phyloP scores from a whole-genome alignment of 2,888 invertebrate genomes.

The Coelopa pilipes region DNA sequence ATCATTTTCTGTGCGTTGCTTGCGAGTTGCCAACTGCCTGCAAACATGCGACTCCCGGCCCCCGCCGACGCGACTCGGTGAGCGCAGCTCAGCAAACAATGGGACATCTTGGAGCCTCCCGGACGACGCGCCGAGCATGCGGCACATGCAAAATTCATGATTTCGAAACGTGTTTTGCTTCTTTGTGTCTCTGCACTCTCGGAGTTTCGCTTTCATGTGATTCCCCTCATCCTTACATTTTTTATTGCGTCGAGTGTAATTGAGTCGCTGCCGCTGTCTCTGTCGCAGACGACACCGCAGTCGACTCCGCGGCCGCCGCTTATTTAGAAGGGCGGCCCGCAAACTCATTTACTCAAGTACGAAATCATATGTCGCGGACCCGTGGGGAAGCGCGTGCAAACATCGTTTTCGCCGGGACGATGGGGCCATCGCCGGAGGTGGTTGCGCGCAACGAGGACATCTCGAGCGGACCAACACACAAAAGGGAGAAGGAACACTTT shows the following conservation, averaged over 20 bases:
- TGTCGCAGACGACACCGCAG: too few relatives aligned
- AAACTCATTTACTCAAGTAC: constrained; percentile 35
- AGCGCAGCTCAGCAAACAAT: background rate
- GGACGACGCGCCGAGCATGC: background rate
- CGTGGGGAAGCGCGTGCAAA: constrained; percentile 1
- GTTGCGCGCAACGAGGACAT: too few relatives aligned
- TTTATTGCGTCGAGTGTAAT: constrained; percentile 29
- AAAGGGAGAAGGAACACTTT: too few relatives aligned
- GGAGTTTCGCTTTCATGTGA: background rate
- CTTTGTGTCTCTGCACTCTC: background rate
- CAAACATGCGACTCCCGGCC: constrained; percentile 2
- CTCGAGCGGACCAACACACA: too few relatives aligned
- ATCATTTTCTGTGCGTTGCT: constrained; percentile 23
- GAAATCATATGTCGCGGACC: constrained; percentile 32
- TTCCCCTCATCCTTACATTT: constrained; percentile 8
- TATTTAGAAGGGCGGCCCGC: constrained; percentile 28
- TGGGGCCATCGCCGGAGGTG: too few relatives aligned
- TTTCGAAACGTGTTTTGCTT: constrained; percentile 16
- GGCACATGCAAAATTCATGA: constrained; percentile 32
- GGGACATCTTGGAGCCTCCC: constrained; percentile 8
- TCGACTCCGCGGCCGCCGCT: constrained; percentile 13
- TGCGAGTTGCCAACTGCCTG: constrained; percentile 20
- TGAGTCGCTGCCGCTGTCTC: constrained; percentile 29
- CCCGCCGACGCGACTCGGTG: constrained; percentile 13
- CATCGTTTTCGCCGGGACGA: too few relatives aligned